phyloP scores from a whole-genome alignment of 2,888 invertebrate species.

The Scaptomyza reducta region DNA sequence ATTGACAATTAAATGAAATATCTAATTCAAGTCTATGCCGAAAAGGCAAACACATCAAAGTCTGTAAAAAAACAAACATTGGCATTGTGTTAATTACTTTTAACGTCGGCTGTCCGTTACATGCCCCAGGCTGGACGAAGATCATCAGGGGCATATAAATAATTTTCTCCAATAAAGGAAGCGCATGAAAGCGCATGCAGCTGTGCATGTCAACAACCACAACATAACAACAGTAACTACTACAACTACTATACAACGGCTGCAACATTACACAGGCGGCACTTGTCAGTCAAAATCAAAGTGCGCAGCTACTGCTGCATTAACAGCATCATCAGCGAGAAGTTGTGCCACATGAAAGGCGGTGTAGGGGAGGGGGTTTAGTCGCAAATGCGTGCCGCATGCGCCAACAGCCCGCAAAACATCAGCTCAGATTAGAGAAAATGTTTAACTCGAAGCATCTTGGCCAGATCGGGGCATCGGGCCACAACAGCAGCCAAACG shows the following conservation, averaged over 20 bases:
- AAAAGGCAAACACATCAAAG: constrained; percentile 23
- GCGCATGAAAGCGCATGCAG: constrained; percentile 80
- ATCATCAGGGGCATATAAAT: constrained; percentile 71
- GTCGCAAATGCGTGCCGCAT: constrained; percentile 70
- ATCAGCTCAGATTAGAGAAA: constrained; percentile 79
- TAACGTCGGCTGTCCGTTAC: constrained; percentile 40
- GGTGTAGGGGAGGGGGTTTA: constrained; percentile 5
- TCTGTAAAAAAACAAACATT: constrained; percentile 24
- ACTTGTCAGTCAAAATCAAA: constrained; percentile 83
- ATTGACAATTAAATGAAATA: constrained; percentile 68
- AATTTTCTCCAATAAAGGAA: constrained; percentile 79
- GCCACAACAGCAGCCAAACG: constrained; percentile 6
- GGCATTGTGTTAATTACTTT: constrained; percentile 76
- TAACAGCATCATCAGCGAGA: constrained; percentile 61
- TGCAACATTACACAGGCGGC: constrained; percentile 71
- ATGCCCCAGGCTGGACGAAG: constrained; percentile 23
- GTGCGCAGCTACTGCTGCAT: constrained; percentile 69
- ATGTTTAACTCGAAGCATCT: constrained; percentile 69
- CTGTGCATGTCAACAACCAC: constrained; percentile 77
- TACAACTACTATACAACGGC: constrained; percentile 29
- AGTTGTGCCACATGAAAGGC: constrained; percentile 8
- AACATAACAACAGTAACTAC: constrained; percentile 45
- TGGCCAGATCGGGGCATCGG: constrained; percentile 43
- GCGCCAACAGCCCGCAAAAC: constrained; percentile 54
- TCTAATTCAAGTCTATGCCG: constrained; percentile 27